These are phyloP conservation scores for Luehdorfia chinensis DNA, from an alignment of 1,140 invertebrate genomes.

Conservation along the genomic window DNA sequence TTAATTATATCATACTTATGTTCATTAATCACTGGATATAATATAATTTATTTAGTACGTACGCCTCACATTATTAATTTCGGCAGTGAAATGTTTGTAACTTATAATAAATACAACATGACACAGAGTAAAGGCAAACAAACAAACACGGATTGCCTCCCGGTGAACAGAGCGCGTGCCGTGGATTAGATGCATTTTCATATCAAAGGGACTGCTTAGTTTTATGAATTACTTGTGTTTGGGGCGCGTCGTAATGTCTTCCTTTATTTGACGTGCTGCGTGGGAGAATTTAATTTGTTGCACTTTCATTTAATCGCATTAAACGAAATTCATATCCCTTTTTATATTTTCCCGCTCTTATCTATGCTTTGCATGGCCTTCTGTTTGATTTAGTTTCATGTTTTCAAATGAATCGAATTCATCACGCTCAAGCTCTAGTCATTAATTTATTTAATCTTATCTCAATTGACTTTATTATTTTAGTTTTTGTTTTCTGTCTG, in stretches of 20 bases:
- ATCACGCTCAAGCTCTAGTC: too few relatives aligned
- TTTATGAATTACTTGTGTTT: slow-evolving; percentile 66
- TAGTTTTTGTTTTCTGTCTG: too few relatives aligned
- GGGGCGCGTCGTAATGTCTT: slow-evolving; percentile 46
- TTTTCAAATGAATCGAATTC: too few relatives aligned
- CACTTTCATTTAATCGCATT: slow-evolving; percentile 58
- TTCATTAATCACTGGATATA: slow-evolving; percentile 61
- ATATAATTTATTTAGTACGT: slow-evolving; percentile 59
- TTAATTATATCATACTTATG: slow-evolving; percentile 54
- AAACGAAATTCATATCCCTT: slow-evolving; percentile 44
- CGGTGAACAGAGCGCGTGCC: slow-evolving; percentile 64
- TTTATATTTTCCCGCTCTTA: slow-evolving; percentile 35
- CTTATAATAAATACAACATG: slow-evolving; percentile 53
- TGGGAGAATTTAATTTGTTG: slow-evolving; percentile 69
- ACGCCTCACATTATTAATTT: slow-evolving; percentile 51
- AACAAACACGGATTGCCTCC: slow-evolving; percentile 44
- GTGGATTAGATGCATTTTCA: slow-evolving; percentile 69
- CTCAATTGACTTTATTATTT: too few relatives aligned
- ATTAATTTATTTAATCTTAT: too few relatives aligned
- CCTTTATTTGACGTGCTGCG: slow-evolving; percentile 51
- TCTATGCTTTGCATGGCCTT: slow-evolving; percentile 34
- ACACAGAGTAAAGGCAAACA: slow-evolving; percentile 35
- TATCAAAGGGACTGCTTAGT: slow-evolving; percentile 62
- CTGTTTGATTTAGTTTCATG: slow-evolving; percentile 14
- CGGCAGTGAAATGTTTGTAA: slow-evolving; percentile 50